phyloP scores from a whole-genome alignment of 2,113 vertebrate genomes.

The Arenaria interpres region DNA sequence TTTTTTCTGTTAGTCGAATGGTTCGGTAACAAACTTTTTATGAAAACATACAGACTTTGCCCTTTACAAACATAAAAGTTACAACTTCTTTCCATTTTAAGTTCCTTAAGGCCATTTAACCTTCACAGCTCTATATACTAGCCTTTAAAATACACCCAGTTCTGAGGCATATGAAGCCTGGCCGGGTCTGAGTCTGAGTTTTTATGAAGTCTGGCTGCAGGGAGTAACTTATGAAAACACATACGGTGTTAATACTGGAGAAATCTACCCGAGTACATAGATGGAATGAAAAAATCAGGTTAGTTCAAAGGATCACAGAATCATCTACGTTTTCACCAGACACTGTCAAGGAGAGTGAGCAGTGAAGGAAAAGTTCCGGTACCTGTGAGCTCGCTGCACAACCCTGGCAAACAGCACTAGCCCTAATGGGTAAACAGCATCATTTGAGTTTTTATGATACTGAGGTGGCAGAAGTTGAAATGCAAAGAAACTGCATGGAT shows the following conservation, averaged over 20 bases:
- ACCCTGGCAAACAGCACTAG: background rate
- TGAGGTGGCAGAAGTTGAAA: background rate
- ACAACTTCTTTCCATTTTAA: background rate
- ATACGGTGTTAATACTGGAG: background rate
- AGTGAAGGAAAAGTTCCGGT: background rate
- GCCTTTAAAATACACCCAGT: background rate
- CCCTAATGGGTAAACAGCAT: background rate
- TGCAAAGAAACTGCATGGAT: background rate
- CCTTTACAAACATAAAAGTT: background rate
- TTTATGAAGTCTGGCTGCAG: background rate
- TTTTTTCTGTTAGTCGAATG: background rate
- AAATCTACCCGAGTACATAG: background rate
- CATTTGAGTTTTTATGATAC: background rate
- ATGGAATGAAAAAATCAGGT: background rate
- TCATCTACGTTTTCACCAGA: background rate
- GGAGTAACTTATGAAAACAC: background rate
- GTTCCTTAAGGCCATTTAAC: background rate
- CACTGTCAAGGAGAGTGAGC: background rate
- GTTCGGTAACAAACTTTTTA: background rate
- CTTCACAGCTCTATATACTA: background rate
- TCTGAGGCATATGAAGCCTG: background rate
- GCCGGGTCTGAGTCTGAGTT: background rate
- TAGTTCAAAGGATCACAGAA: background rate
- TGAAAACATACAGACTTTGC: background rate
- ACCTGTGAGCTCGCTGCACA: fast-evolving